Percentiles rank a stretch among this genome's conserved stretches.
These are phyloP conservation scores for Piaya cayana DNA, from an alignment of 2,113 vertebrate species.

Conservation along the genomic window DNA sequence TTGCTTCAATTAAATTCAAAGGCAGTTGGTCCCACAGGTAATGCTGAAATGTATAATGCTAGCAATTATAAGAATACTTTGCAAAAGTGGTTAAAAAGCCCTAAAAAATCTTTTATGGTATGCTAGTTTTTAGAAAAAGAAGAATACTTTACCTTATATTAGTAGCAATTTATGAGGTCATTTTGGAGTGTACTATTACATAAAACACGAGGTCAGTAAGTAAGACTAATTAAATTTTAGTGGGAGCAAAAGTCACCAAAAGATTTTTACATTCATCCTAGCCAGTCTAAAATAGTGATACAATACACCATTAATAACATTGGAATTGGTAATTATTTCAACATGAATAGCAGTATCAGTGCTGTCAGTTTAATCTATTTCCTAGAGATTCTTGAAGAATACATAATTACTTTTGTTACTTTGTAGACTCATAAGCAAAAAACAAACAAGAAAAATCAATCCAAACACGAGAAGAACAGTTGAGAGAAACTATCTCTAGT, in stretches of 20 bases:
- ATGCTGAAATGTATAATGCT: conserved; percentile 50
- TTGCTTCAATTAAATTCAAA: conserved; percentile 77
- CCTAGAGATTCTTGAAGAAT: conserved; percentile 70
- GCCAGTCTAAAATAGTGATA: conserved; percentile 74
- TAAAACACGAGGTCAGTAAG: conserved; percentile 81
- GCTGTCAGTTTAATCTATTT: conserved; percentile 72
- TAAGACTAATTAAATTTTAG: conserved; percentile 82
- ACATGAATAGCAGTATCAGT: conserved; percentile 72
- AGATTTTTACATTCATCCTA: conserved; percentile 78
- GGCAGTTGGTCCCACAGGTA: conserved; percentile 73
- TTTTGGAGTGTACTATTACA: conserved; percentile 77
- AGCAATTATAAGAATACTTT: conserved; percentile 76
- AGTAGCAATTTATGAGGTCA: conserved; percentile 76
- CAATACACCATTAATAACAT: conserved; percentile 72
- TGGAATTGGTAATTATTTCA: conserved; percentile 80
- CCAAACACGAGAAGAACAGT: background rate
- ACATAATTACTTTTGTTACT: conserved; percentile 68
- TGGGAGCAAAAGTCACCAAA: conserved; percentile 80
- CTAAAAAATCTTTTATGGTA: conserved; percentile 58
- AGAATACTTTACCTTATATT: conserved; percentile 72
- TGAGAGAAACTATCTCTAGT: background rate
- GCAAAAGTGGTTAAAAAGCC: conserved; percentile 69
- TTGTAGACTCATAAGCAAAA: conserved; percentile 51
- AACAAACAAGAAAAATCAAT: background rate
- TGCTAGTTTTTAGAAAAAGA: conserved; percentile 54